Evolutionary conservation across 2,797 vertebrate genomes (phyloP), one percentile per base, ranked within the genome.

Genomic region (Hafferia zeledoni): DNA sequence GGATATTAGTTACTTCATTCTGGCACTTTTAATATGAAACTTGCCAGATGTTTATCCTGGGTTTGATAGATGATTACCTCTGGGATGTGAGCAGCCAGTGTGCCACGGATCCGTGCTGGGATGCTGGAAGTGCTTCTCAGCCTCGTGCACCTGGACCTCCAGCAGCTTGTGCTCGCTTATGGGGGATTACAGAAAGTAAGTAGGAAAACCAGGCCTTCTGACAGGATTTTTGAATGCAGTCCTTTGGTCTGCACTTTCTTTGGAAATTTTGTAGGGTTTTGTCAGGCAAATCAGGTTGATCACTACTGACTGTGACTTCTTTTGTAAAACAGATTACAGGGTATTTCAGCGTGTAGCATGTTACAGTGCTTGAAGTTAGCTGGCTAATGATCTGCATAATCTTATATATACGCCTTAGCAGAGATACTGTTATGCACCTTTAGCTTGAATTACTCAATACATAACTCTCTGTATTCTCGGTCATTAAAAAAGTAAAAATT

Each of bases 1-100:
- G 89, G 76, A 55, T 91, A 91, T 85, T 95, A 28, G 52, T 83
- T 78, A 30, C 52, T 92, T 91, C 24, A 22, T 82, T 86, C 52
- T 64, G 89, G 22, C 55, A 50, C 35, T 64, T 94, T 7, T 68
- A 63, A 74, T 88, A 84, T 77, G 56, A 64, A 84, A 74, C 49
- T 82, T 56, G 56, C 33, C 77, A 61, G 83, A 80, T 90, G 81
- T 85, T 93, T 90, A 68, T 89, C 70, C n/a, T 49, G 55, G 56
- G 13, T 25, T 87, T 91, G 89, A 47, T 60, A 52, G 49, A 70
- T 56, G 55, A 27, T 89, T 63, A 12, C 53, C 16, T 52, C 2
- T 60, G 63, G 47, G 74, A 19, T 76, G 52, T 33, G 70, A 74
- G 12, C 20, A 71, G 69, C 43, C 90, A 70, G 64, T 0, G 9